phyloP scores from a whole-genome alignment of 1,140 invertebrate genomes.

The Planococcus citri region DNA sequence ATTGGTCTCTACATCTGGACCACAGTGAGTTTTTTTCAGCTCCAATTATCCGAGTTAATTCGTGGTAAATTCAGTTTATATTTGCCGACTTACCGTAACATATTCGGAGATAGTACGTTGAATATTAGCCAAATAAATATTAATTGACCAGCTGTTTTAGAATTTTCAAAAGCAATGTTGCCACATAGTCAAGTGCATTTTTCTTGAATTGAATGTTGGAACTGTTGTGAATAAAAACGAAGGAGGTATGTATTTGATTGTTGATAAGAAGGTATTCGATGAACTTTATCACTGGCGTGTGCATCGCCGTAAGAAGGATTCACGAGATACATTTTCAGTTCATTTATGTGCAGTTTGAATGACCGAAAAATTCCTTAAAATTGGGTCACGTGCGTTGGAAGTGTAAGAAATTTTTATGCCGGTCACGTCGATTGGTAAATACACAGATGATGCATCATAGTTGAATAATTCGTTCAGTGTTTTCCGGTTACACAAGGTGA shows the following conservation, averaged over 20 bases:
- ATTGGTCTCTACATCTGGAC: too few species aligned
- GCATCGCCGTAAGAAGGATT: neutral
- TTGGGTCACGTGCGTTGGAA: neutral
- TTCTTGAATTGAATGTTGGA: neutral
- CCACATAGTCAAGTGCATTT: neutral
- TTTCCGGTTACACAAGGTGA: neutral
- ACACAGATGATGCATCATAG: neutral
- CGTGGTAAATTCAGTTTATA: too few species aligned
- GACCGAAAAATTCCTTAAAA: neutral
- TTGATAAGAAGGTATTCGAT: neutral
- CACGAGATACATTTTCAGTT: neutral
- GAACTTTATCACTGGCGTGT: neutral
- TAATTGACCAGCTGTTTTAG: neutral
- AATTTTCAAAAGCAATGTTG: neutral
- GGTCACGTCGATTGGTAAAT: neutral
- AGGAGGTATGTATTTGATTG: too few species aligned
- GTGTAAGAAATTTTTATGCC: neutral
- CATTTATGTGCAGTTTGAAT: neutral
- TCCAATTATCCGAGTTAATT: too few species aligned
- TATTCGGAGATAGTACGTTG: too few species aligned
- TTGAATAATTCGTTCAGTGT: neutral
- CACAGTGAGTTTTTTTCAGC: too few species aligned
- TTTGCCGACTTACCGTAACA: too few species aligned
- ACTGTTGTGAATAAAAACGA: neutral
- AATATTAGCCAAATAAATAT: neutral